These are phyloP conservation scores for Bellardia bayeri DNA, from an alignment of 2,888 invertebrate species.

Conservation along the genomic window DNA sequence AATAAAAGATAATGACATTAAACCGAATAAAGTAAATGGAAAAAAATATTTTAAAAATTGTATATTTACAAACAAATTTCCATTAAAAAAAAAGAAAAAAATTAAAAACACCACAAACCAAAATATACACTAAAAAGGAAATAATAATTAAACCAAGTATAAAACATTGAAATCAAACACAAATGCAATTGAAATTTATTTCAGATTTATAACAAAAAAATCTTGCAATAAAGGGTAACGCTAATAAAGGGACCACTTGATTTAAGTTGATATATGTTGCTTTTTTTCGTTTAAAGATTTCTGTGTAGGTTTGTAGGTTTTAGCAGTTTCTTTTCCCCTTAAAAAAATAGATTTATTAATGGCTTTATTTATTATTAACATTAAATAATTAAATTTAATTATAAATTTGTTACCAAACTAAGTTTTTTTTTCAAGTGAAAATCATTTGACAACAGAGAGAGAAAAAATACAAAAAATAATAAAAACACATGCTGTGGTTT, in stretches of 20 bases:
- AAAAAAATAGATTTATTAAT: too few relatives aligned
- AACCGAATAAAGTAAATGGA: not conserved
- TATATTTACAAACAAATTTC: slow-evolving; percentile 2
- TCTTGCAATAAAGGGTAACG: too few relatives aligned
- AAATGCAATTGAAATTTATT: not conserved
- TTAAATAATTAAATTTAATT: slow-evolving; percentile 17
- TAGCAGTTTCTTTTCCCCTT: too few relatives aligned
- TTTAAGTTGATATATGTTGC: too few relatives aligned
- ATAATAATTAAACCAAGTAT: not conserved
- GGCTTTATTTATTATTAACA: not conserved
- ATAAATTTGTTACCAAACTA: not conserved
- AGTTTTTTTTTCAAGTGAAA: not conserved
- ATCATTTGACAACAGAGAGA: not conserved
- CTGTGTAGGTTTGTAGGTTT: too few relatives aligned
- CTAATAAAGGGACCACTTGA: too few relatives aligned
- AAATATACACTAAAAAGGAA: not conserved
- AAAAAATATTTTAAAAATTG: not conserved
- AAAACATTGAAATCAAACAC: not conserved
- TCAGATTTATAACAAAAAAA: too few relatives aligned
- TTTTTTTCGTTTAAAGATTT: too few relatives aligned
- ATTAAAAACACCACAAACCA: slow-evolving; percentile 24
- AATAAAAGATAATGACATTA: slow-evolving; percentile 2
- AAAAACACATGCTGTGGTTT: slow-evolving; percentile 55
- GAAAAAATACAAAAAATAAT: slow-evolving; percentile 13
- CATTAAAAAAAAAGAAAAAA: too few relatives aligned